phyloP scores from a whole-genome alignment of 2,888 invertebrate genomes.

The Nemapogon koenigi region DNA sequence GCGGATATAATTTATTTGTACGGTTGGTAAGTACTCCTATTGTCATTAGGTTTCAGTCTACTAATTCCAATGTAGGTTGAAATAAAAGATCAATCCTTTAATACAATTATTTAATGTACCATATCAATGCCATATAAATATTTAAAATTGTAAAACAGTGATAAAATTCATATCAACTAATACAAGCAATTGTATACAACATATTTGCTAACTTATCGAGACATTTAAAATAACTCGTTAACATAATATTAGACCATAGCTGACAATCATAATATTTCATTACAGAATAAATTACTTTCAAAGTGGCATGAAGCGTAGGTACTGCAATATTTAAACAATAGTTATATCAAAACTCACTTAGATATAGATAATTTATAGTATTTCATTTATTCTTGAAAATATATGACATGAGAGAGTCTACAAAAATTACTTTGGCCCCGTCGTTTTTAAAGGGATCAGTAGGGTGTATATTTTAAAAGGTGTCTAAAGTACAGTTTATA shows the following conservation, averaged over 20 bases:
- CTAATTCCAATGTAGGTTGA: no score
- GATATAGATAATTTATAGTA: conserved; percentile 3
- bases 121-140: conserved; percentile 65
- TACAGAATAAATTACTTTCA: background rate
- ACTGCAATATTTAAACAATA: background rate
- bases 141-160: conserved; percentile 67
- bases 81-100: conserved; percentile 41
- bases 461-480: no score
- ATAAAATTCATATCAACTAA: conserved; percentile 65
- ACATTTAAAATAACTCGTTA: background rate
- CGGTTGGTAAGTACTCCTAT: no score
- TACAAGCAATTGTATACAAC: conserved; percentile 26
- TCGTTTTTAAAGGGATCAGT: conserved; percentile 38
- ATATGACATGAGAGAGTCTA: conserved; percentile 25
- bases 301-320: background rate
- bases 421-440: conserved; percentile 57
- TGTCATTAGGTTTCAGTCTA: no score
- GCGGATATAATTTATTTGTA: no score
- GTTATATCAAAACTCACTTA: conserved; percentile 5
- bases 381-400: no score
- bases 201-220: conserved; percentile 5
- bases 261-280: no score
- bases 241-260: background rate
- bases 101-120: conserved; percentile 64
- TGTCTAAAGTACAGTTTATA: conserved; percentile 39